A percentile compares a stretch with the other conserved stretches of the same genome.
Conservation (phyloP, 2,113 vertebrate genomes). For the Vombatus ursinus region DNA sequence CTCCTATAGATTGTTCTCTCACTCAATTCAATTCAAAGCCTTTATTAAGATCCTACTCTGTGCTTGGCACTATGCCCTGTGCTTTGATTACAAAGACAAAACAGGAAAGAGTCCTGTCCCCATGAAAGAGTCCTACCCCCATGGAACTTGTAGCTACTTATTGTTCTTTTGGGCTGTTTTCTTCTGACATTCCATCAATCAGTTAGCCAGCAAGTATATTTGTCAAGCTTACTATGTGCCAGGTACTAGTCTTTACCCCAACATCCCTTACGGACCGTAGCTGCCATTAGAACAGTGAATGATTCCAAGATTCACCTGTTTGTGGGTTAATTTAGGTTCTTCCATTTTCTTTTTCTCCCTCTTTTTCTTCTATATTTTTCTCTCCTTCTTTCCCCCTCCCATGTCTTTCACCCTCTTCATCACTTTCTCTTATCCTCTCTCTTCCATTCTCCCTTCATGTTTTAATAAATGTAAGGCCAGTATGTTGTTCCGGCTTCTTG, state of each 20-base stretch:
- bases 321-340: not conserved
- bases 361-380: not conserved
- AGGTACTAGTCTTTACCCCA: not conserved
- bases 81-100: not conserved
- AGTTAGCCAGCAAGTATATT: not conserved
- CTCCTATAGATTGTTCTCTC: not conserved
- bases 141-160: not conserved
- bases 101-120: not conserved
- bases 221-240: not conserved
- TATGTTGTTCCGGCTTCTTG: constrained; percentile 65
- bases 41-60: not conserved
- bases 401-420: not conserved
- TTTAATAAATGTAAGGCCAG: constrained; percentile 57
- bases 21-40: not conserved
- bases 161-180: not conserved
- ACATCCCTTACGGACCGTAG: not conserved
- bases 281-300: not conserved
- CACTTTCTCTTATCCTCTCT: constrained; percentile 8
- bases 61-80: not conserved
- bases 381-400: not conserved
- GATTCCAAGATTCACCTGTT: not conserved
- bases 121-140: not conserved
- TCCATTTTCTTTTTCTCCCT: not conserved
- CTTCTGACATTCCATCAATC: not conserved
- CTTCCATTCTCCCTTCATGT: constrained; percentile 64